Evolutionary conservation across 2,113 vertebrate species (phyloP).

Genomic region (Leptodactylus fuscus): DNA sequence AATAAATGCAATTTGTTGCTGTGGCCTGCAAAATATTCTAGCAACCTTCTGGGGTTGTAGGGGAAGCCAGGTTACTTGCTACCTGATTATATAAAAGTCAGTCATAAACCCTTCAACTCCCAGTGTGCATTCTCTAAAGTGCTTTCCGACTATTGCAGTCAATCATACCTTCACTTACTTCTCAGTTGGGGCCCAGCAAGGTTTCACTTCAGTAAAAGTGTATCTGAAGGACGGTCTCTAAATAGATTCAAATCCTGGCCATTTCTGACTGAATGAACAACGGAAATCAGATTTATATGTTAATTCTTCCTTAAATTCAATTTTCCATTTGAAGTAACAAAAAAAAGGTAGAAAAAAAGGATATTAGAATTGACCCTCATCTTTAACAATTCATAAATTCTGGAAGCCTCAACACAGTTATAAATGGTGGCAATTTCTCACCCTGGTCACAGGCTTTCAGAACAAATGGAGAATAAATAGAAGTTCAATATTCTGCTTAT

Average conservation of each 20-base stretch:
- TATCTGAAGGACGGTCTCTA: constrained; percentile 34
- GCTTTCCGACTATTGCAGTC: constrained; percentile 17
- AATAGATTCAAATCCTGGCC: constrained; percentile 34
- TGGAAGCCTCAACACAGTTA: background rate
- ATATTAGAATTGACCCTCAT: constrained; percentile 53
- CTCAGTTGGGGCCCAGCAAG: constrained; percentile 32
- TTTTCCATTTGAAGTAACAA: constrained; percentile 54
- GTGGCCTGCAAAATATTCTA: constrained; percentile 6
- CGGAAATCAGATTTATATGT: constrained; percentile 56
- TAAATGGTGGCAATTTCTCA: constrained; percentile 45
- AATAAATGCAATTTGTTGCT: constrained; percentile 20
- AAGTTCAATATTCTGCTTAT: constrained; percentile 40
- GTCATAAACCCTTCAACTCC: constrained; percentile 24
- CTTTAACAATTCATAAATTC: constrained; percentile 40
- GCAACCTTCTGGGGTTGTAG: background rate
- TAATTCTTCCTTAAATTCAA: constrained; percentile 47
- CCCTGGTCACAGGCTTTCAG: constrained; percentile 10
- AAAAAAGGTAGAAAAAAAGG: constrained; percentile 46
- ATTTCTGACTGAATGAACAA: constrained; percentile 39
- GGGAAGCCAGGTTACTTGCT: constrained; percentile 5
- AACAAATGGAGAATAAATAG: constrained; percentile 47
- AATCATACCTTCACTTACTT: constrained; percentile 38
- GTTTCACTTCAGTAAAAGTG: constrained; percentile 44
- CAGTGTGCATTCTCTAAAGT: constrained; percentile 32
- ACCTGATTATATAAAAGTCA: constrained; percentile 18